These are phyloP conservation scores for Microcebus tavaratra DNA, from an alignment of 2,113 vertebrate species.

Conservation along the genomic window DNA sequence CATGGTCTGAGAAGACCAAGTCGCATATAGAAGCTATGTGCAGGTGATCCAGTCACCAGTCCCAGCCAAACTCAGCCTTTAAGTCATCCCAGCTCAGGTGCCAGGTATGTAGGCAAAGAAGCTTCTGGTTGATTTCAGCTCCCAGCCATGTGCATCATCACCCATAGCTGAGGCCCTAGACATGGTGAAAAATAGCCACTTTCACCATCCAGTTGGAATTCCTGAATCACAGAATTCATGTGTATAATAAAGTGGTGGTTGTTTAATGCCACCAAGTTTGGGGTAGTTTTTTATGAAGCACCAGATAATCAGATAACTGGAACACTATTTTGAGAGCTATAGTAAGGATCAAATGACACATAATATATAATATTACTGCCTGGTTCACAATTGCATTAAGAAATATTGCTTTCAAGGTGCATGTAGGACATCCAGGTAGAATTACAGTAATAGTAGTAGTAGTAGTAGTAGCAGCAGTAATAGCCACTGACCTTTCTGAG, in stretches of 20 bases:
- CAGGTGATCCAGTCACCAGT: background rate
- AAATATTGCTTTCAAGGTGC: background rate
- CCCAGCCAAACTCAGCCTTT: background rate
- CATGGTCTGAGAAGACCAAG: background rate
- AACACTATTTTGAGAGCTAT: background rate
- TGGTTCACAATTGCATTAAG: background rate
- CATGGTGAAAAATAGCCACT: background rate
- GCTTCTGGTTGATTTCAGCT: background rate
- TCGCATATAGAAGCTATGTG: no score
- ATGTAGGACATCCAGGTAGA: background rate
- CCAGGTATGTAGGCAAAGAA: background rate
- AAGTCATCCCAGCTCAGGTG: no score
- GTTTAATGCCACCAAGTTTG: background rate
- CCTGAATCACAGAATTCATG: background rate
- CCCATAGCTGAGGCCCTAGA: background rate
- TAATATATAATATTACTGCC: background rate
- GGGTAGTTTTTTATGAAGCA: background rate
- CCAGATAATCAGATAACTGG: background rate
- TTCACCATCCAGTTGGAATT: background rate
- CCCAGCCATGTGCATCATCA: background rate
- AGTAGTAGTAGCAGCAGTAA: background rate
- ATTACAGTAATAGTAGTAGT: background rate
- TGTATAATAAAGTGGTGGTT: background rate
- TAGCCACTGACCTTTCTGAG: background rate
- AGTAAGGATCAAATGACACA: background rate